Percentiles rank a stretch among this genome's conserved stretches.
These are phyloP conservation scores for Myiopsitta monachus DNA, from an alignment of 2,113 vertebrate species.

Conservation along the genomic window DNA sequence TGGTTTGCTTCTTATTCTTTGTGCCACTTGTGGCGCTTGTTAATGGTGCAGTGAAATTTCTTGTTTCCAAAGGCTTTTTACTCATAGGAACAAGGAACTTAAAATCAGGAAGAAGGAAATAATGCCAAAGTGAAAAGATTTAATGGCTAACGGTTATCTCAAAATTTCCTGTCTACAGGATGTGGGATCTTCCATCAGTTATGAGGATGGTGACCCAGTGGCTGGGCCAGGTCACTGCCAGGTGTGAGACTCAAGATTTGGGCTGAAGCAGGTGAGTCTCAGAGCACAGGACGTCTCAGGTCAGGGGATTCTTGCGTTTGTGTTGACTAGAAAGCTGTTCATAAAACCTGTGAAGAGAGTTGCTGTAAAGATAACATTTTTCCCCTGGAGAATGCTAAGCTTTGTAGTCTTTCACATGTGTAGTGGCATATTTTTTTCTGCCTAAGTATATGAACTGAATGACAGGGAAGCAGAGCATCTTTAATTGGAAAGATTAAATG, in stretches of 20 bases:
- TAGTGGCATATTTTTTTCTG: not conserved
- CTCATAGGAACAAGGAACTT: not conserved
- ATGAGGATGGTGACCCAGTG: not conserved
- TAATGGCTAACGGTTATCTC: not conserved
- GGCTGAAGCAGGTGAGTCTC: not conserved
- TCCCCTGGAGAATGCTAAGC: not conserved
- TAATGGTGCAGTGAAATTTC: slow-evolving; percentile 35
- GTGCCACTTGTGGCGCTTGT: not conserved
- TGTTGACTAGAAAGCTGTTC: not conserved
- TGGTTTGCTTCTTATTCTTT: not conserved
- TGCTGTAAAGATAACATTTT: not conserved
- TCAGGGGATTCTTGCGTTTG: not conserved
- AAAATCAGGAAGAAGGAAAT: not conserved
- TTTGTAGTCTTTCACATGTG: not conserved
- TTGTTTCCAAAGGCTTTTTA: not conserved
- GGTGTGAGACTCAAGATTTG: not conserved
- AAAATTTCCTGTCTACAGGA: not conserved
- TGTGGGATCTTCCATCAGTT: not conserved
- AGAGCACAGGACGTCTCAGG: not conserved
- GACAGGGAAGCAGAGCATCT: not conserved
- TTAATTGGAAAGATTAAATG: not conserved
- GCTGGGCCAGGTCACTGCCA: not conserved
- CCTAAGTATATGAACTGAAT: not conserved
- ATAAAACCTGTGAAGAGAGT: not conserved
- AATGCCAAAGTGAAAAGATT: not conserved